phyloP scores from a whole-genome alignment of 2,113 vertebrate genomes.

The Tetraodon nigroviridis region DNA sequence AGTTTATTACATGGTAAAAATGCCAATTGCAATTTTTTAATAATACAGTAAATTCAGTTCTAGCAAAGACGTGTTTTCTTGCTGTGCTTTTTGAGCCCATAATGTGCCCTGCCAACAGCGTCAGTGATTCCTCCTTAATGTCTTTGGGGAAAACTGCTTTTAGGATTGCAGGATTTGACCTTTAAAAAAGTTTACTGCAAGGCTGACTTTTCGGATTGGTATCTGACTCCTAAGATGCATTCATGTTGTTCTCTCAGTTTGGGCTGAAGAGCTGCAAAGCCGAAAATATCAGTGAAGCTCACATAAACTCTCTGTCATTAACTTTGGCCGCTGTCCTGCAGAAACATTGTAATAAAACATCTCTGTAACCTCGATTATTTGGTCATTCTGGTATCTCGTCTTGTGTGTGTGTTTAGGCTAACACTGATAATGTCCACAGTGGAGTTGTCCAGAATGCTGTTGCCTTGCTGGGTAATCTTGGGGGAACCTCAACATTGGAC shows the following conservation, averaged over 20 bases:
- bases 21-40: background rate
- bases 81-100: background rate
- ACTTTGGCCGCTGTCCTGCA: no score
- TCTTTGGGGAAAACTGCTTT: background rate
- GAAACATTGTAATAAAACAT: no score
- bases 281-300: background rate
- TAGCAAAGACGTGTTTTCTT: background rate
- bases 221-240: background rate
- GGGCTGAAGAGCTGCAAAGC: background rate
- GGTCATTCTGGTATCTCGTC: background rate
- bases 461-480: slow-evolving; percentile 56
- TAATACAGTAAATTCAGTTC: background rate
- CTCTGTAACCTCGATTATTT: background rate
- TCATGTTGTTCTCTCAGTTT: background rate
- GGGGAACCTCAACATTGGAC: slow-evolving; percentile 36
- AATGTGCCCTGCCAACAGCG: background rate
- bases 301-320: no score
- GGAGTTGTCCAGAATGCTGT: slow-evolving; percentile 55
- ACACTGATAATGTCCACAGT: slow-evolving; percentile 25
- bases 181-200: background rate
- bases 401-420: slow-evolving; percentile 32
- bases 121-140: background rate
- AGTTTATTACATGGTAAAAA: no score
- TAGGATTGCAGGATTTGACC: background rate
- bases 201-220: background rate